phyloP scores from a whole-genome alignment of 2,113 vertebrate species.

The Neofelis nebulosa region DNA sequence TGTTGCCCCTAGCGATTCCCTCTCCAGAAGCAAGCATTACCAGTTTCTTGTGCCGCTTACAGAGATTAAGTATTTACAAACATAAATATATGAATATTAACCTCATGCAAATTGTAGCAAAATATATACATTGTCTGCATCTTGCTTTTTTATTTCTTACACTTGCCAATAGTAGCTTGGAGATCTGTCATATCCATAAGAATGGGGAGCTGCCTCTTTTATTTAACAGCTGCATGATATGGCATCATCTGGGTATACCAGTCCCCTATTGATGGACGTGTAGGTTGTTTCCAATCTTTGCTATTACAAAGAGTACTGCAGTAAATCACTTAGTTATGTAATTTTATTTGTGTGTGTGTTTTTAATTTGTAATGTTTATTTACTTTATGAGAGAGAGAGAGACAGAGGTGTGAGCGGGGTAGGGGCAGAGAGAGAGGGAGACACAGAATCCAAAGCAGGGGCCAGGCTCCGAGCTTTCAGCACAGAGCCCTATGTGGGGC shows the following conservation, averaged over 20 bases:
- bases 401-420: too few relatives aligned
- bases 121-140: neutral
- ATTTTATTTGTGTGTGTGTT: neutral
- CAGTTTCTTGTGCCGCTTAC: neutral
- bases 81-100: neutral
- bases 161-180: neutral
- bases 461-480: too few relatives aligned
- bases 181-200: neutral
- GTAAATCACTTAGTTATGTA: neutral
- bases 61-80: neutral
- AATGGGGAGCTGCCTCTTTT: neutral
- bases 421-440: too few relatives aligned
- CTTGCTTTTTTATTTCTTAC: constrained; percentile 40
- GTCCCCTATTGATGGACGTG: neutral
- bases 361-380: too few relatives aligned
- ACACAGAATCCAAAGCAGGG: too few relatives aligned
- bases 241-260: neutral
- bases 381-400: too few relatives aligned
- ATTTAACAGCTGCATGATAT: neutral
- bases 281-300: constrained; percentile 16
- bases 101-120: neutral
- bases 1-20: neutral
- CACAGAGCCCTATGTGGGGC: too few relatives aligned
- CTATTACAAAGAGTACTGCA: constrained; percentile 12
- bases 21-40: neutral